Percentiles rank a stretch among this genome's conserved stretches.
Evolutionary conservation across 1,140 invertebrate species (phyloP).

Genomic region (Drosophila teissieri): DNA sequence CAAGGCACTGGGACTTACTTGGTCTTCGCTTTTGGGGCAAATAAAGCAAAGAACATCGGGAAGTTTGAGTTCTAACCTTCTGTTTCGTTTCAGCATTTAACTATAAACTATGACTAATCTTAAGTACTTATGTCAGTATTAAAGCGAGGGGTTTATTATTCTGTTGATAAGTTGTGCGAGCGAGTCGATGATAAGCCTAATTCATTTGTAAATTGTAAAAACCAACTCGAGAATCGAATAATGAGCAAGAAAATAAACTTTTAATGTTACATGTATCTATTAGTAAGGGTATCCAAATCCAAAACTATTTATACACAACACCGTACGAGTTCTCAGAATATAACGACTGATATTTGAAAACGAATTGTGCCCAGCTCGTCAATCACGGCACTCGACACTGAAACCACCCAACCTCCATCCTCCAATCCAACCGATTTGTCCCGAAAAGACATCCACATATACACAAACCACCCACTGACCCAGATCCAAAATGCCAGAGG

Average conservation of each 20-base stretch:
- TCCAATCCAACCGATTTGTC: conserved; percentile 18
- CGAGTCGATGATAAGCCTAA: conserved; percentile 44
- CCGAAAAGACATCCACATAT: conserved; percentile 14
- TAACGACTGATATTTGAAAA: conserved; percentile 70
- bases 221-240: conserved; percentile 39
- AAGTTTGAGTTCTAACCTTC: conserved; percentile 63
- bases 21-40: conserved; percentile 8
- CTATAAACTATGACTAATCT: conserved; percentile 44
- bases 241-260: conserved; percentile 53
- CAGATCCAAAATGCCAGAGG: conserved; percentile 35
- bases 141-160: conserved; percentile 43
- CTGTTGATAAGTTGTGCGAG: conserved; percentile 47
- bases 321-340: conserved; percentile 39
- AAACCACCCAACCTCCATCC: conserved; percentile 22
- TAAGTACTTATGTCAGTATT: conserved; percentile 77
- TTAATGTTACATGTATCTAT: conserved; percentile 66
- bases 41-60: conserved; percentile 37
- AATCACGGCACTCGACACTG: conserved; percentile 24
- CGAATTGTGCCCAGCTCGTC: conserved; percentile 40
- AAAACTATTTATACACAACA: conserved; percentile 30
- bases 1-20: conserved; percentile 4
- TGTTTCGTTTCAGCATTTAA: conserved; percentile 72
- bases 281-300: conserved; percentile 25
- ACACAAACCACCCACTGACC: conserved; percentile 42
- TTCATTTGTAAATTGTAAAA: conserved; percentile 79